Evolutionary conservation across 2,888 invertebrate genomes (phyloP).

Genomic region (Yponomeuta cagnagella): DNA sequence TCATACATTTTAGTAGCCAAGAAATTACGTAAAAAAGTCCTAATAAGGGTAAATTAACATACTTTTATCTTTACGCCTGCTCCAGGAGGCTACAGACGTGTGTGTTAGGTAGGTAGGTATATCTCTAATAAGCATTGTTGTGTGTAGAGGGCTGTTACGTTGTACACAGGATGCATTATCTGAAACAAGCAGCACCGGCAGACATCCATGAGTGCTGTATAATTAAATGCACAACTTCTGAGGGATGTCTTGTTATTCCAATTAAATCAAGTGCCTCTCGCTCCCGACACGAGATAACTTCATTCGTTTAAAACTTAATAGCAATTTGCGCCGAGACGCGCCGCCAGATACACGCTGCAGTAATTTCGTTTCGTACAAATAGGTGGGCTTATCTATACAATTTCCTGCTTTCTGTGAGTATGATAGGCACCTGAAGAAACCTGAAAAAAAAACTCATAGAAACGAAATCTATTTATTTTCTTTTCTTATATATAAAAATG

Average conservation of each 20-base stretch:
- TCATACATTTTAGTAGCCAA: background rate
- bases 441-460: too few species aligned
- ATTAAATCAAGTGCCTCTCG: conserved; percentile 35
- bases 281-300: conserved; percentile 4
- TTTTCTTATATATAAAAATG: too few species aligned
- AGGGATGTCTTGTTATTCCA: conserved; percentile 48
- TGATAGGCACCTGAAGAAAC: background rate
- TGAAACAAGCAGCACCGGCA: background rate
- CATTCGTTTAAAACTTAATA: conserved; percentile 19
- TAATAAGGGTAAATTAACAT: background rate
- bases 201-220: conserved; percentile 15
- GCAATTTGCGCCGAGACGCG: background rate
- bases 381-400: background rate
- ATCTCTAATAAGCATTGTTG: background rate
- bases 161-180: conserved; percentile 3
- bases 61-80: background rate
- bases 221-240: conserved; percentile 30
- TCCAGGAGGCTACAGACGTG: background rate
- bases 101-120: background rate
- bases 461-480: background rate
- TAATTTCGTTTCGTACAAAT: background rate
- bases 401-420: background rate
- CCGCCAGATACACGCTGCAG: background rate
- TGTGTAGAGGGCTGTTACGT: background rate
- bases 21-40: background rate